phyloP scores from a whole-genome alignment of 2,888 invertebrate species.

The Drosophila dives region DNA sequence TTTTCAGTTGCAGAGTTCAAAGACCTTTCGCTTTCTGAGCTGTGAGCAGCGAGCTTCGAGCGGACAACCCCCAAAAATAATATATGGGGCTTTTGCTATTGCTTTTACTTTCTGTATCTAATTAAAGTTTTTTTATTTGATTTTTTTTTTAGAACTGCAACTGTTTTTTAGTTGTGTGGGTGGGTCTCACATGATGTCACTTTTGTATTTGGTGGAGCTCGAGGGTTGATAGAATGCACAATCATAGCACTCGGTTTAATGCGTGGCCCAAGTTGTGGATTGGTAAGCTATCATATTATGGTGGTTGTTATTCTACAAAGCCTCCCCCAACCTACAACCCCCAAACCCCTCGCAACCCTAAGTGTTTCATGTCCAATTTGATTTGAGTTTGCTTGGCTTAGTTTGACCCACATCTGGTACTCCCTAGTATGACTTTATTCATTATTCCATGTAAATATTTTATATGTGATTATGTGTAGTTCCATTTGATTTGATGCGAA shows the following conservation, averaged over 20 bases:
- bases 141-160: slow-evolving; percentile 58
- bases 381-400: slow-evolving; percentile 45
- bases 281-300: slow-evolving; percentile 30
- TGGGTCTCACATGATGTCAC: slow-evolving; percentile 66
- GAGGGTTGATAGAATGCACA: slow-evolving; percentile 74
- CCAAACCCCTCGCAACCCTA: background rate
- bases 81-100: slow-evolving; percentile 45
- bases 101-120: slow-evolving; percentile 72
- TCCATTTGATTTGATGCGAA: slow-evolving; percentile 3
- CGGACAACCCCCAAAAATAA: slow-evolving; percentile 66
- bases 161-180: slow-evolving; percentile 68
- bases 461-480: background rate
- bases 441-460: slow-evolving; percentile 4
- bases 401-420: slow-evolving; percentile 62
- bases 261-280: slow-evolving; percentile 53
- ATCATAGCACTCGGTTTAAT: slow-evolving; percentile 51
- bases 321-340: background rate
- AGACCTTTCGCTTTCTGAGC: slow-evolving; percentile 69
- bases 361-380: slow-evolving; percentile 46
- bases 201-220: slow-evolving; percentile 36
- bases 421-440: background rate
- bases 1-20: slow-evolving; percentile 81
- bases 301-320: slow-evolving; percentile 35
- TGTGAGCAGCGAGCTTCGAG: slow-evolving; percentile 4
- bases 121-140: slow-evolving; percentile 42